Evolutionary conservation across 2,797 vertebrate genomes (phyloP), one percentile per base, ranked within the genome.

Genomic region (Micropoecilia bifurca): DNA sequence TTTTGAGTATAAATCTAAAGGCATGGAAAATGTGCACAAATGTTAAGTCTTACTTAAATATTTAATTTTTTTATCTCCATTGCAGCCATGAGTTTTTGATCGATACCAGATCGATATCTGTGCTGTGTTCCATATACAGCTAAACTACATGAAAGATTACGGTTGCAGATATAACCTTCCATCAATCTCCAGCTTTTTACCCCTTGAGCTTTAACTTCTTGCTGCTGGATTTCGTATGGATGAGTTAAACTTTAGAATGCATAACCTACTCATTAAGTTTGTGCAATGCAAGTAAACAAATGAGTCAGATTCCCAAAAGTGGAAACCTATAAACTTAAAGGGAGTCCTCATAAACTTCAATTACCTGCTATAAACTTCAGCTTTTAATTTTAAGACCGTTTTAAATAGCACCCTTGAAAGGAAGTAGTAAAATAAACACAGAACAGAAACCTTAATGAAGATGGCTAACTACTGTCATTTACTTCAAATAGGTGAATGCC

Each of bases 401-500:
- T 48, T 75, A 73, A 55, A 76, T 9, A 48, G 8, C 28, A 50
- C n/a, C 22, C 33, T 22, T 33, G 53, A 75, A n/a, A 4, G 1
- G 0, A 7, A 72, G 10, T 55, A 74, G 48, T 47, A 30, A 78
- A 41, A 20, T 68, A 41, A 68, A 71, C 22, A 71, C 39, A 71
- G 68, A n/a, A 45, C 8, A 68, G 9, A 41, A 68, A 68, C 20
- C 6, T 68, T 63, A 43, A 75, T 43, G n/a, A 55, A 50, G 39
- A 41, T 73, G n/a, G 76, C 46, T 59, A 20, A 78, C 22, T 80
- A 4, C 83, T 25, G 6, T 13, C 43, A 1, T 90, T 1, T 73
- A 48, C 61, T 73, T 77, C 45, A 46, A 43, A 76, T 90, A 99
- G 99, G 97, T 0, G 97, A 99, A 93, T 99, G 99, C 90, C 99